Base-by-base conservation (phyloP, 2,797 vertebrate genomes). In the Semaprochilodus insignis region DNA sequence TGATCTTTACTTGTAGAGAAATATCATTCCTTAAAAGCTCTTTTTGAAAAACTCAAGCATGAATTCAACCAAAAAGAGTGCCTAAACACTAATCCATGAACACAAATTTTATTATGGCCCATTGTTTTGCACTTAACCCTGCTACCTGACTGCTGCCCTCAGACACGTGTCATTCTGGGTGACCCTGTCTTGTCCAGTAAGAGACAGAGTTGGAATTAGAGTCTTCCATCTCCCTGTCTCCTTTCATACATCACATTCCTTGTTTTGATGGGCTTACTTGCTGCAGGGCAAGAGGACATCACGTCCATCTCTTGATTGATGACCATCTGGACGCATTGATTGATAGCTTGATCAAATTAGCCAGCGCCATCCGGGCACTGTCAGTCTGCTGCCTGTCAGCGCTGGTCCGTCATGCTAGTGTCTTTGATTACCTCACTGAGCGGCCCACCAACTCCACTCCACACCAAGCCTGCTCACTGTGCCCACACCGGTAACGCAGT, bases 261-360 rank as follows among this genome's bases (percentile, higher is more conserved):
- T 5, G n/a, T 69, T 81, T 65, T 65, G 79, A 34, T 40, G 66
- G 73, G 48, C 44, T 44, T 88, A 86, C 87, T 79, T 55, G 31
- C 55, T 71, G 71, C 27, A 78, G 60, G 52, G 55, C 71, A 63
- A 71, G 69, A 77, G 52, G 57, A 25, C 69, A 14, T 63, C 80
- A 59, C 13, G 44, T 72, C 72, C 57, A 73, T 31, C 62, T 55
- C 78, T 83, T 91, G 90, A 91, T 85, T 87, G 87, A 92, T 86
- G 87, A 80, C 89, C 88, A 84, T 84, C 74, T 87, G 88, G 88
- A 57, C 54, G n/a, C 57, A 67, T 73, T 86, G 86, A 87, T 85
- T 88, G 88, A 87, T 87, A 75, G 79, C 73, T 85, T 86, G 82
- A 87, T 85, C 83, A 87, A 86, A 88, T 86, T 85, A 87, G 85